phyloP scores from a whole-genome alignment of 2,888 invertebrate species.

The Bellardia pandia region DNA sequence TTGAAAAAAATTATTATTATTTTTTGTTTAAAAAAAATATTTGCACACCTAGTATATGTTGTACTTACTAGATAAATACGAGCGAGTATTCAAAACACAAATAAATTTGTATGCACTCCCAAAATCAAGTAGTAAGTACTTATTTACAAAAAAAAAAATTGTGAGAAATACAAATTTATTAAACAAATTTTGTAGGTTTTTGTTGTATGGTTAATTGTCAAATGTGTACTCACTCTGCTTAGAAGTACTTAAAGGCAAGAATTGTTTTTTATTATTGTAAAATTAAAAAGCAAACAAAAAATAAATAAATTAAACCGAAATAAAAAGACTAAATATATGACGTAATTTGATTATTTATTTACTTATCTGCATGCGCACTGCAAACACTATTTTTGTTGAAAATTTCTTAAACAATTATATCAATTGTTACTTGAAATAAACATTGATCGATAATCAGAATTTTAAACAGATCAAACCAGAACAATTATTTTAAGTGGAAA shows the following conservation, averaged over 20 bases:
- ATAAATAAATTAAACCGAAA: not conserved
- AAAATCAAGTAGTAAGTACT: slow-evolving; percentile 3
- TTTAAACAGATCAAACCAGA: slow-evolving; percentile 19
- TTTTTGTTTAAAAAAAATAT: slow-evolving; percentile 5
- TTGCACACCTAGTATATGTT: slow-evolving; percentile 8
- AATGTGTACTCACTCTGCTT: not conserved
- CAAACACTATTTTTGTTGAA: not conserved
- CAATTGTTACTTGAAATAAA: slow-evolving; percentile 3
- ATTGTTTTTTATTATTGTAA: slow-evolving; percentile 6
- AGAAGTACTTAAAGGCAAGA: slow-evolving; percentile 19
- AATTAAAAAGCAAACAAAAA: not conserved
- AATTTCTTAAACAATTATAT: slow-evolving; percentile 13
- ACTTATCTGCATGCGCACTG: slow-evolving; percentile 14
- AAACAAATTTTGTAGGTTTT: not conserved
- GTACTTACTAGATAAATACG: slow-evolving; percentile 17
- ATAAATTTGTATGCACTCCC: slow-evolving; percentile 9
- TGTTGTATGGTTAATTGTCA: slow-evolving; percentile 8
- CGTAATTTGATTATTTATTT: slow-evolving; percentile 28
- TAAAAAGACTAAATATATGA: slow-evolving; percentile 24
- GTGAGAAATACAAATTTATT: not conserved
- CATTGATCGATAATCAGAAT: slow-evolving; percentile 35
- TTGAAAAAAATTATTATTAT: not conserved
- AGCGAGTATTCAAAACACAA: slow-evolving; percentile 13
- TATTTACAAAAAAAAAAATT: not conserved
- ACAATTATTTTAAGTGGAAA: not conserved